Evolutionary conservation across 1,140 invertebrate species (phyloP).

Genomic region (Drosophila gunungcola): DNA sequence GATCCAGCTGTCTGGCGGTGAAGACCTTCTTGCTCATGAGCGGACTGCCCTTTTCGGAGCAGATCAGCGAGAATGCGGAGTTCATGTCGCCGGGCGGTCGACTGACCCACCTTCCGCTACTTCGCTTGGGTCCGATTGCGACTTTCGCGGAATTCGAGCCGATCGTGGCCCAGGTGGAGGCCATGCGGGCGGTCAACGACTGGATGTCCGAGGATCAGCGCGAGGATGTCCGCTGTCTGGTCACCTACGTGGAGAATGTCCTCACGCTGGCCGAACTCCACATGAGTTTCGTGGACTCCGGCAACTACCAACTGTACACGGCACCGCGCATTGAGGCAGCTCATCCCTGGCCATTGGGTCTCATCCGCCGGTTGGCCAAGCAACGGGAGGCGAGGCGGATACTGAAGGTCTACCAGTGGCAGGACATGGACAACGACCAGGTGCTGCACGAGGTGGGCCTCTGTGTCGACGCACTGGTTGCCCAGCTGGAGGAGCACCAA

Average conservation of each 20-base stretch:
- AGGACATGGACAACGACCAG: slow-evolving; percentile 91
- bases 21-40: slow-evolving; percentile 97
- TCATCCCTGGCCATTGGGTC: slow-evolving; percentile 96
- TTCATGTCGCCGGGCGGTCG: slow-evolving; percentile 96
- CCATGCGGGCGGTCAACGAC: slow-evolving; percentile 85
- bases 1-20: slow-evolving; percentile 94
- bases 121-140: slow-evolving; percentile 92
- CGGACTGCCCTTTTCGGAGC: slow-evolving; percentile 90
- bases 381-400: slow-evolving; percentile 88
- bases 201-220: slow-evolving; percentile 89
- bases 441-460: slow-evolving; percentile 85
- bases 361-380: slow-evolving; percentile 91
- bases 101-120: slow-evolving; percentile 90
- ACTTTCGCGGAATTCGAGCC: slow-evolving; percentile 93
- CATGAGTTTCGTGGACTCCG: slow-evolving; percentile 92
- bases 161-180: slow-evolving; percentile 93
- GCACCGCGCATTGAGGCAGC: slow-evolving; percentile 92
- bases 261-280: slow-evolving; percentile 94
- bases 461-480: slow-evolving; percentile 90
- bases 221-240: slow-evolving; percentile 95
- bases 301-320: slow-evolving; percentile 92
- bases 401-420: slow-evolving; percentile 91
- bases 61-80: slow-evolving; percentile 94
- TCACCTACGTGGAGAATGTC: slow-evolving; percentile 93
- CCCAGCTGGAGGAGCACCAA: slow-evolving; percentile 87